Evolutionary conservation across 2,113 vertebrate species (phyloP).

Genomic region (Bufo bufo): DNA sequence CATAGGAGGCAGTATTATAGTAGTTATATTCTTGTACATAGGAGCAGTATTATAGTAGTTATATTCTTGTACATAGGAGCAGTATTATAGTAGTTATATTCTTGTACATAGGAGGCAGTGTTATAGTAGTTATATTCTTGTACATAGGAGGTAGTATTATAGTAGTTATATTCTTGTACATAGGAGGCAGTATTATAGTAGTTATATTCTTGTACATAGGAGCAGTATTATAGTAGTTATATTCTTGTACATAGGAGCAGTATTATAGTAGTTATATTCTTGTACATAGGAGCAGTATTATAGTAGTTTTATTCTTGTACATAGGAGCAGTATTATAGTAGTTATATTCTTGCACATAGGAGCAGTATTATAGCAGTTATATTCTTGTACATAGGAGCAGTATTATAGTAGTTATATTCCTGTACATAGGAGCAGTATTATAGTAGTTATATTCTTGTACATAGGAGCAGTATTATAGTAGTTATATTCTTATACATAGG

Average conservation of each 20-base stretch:
- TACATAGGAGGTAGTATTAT: not conserved
- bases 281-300: not conserved
- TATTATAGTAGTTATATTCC: constrained; percentile 6
- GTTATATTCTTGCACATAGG: not conserved
- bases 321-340: constrained; percentile 6
- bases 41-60: not conserved
- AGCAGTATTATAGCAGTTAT: not conserved
- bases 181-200: constrained; percentile 5
- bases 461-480: constrained; percentile 10
- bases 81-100: not conserved
- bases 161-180: constrained; percentile 11
- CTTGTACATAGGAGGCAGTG: not conserved
- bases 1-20: not conserved
- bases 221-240: not conserved
- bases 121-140: constrained; percentile 2
- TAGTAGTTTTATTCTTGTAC: not conserved
- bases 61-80: not conserved
- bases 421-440: constrained; percentile 7
- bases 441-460: not conserved
- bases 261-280: constrained; percentile 5
- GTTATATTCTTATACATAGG: not conserved
- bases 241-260: not conserved
- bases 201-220: constrained; percentile 6
- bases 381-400: not conserved
- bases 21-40: not conserved